Evolutionary conservation across 2,113 vertebrate species (phyloP), one percentile per base, ranked within the genome.

Genomic region (Poicephalus meyeri): DNA sequence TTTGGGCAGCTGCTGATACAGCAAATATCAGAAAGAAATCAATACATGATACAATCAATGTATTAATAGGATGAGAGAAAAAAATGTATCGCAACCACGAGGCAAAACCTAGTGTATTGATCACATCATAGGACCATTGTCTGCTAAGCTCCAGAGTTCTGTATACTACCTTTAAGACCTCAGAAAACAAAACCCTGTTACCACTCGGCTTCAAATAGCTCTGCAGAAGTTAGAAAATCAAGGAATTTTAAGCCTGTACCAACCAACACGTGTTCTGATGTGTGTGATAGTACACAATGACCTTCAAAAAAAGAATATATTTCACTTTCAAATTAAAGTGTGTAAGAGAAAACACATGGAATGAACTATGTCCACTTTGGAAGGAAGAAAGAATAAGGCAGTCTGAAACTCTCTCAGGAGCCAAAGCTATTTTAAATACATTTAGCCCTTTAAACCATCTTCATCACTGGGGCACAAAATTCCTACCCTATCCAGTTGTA

Each of bases 381-480:
- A 92, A 85, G 64, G 66, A 80, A 92, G 39, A 86, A 93, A 68
- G 44, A 5, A 39, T 80, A 83, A 69, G 26, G 20, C n/a, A 61
- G 18, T 71, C n/a, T 49, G 37, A 92, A 41, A 69, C 68, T 90
- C 19, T 46, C 69, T 42, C 60, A 84, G 61, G 33, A 81, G 35
- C 33, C 39, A 88, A 80, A 95, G 81, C 41, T 73, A 44, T 86
- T 92, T 92, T 33, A 88, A 86, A 91, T 52, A 86, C 53, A 80
- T 77, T 82, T 88, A 83, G 39, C 26, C 80, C 46, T 80, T 82
- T 93, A 90, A 95, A 70, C 26, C 19, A 73, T 21, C 58, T 83
- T 70, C 3, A 69, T 16, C 39, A 73, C n/a, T 11, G 31, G 29
- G 88, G 52, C 53, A 90, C 39, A 69, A 65, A 80, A 83, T 35